These are phyloP conservation scores for Scrobipalpa atriplicella DNA, from an alignment of 2,888 invertebrate genomes.

Conservation along the genomic window DNA sequence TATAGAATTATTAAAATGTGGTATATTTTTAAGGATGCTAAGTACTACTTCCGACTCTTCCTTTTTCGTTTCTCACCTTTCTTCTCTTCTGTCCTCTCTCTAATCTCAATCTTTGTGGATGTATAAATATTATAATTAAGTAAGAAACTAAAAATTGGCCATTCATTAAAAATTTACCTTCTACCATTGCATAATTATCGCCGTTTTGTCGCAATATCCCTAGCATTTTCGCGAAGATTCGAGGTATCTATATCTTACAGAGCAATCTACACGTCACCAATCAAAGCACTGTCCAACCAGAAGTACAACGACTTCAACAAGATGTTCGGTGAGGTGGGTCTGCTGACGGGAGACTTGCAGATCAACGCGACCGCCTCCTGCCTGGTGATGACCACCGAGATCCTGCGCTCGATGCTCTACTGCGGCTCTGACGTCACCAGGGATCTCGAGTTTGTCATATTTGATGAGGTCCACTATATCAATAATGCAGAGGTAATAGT, in stretches of 20 bases:
- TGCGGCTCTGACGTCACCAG: slow-evolving; percentile 96
- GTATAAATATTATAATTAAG: no score
- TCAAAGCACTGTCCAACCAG: slow-evolving; percentile 99
- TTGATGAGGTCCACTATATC: slow-evolving; percentile 99
- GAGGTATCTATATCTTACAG: slow-evolving; percentile 59
- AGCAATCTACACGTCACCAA: slow-evolving; percentile 98
- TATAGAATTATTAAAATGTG: no score
- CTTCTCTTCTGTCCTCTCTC: no score
- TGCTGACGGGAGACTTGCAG: slow-evolving; percentile 97
- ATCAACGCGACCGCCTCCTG: slow-evolving; percentile 97
- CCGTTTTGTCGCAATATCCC: no score
- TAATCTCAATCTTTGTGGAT: no score
- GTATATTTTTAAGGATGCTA: no score
- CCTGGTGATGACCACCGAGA: slow-evolving; percentile 99
- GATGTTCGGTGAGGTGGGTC: slow-evolving; percentile 95
- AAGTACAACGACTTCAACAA: slow-evolving; percentile 98
- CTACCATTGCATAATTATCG: no score
- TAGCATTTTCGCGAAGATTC: no score
- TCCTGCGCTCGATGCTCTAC: slow-evolving; percentile 97
- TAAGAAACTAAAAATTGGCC: no score
- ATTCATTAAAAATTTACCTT: no score
- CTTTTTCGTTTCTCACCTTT: no score
- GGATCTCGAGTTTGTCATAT: slow-evolving; percentile 99
- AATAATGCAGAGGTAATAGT: slow-evolving; percentile 94
- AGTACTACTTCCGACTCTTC: no score